These are phyloP conservation scores for Teleogryllus occipitalis DNA, from an alignment of 1,140 invertebrate genomes.

Conservation along the genomic window DNA sequence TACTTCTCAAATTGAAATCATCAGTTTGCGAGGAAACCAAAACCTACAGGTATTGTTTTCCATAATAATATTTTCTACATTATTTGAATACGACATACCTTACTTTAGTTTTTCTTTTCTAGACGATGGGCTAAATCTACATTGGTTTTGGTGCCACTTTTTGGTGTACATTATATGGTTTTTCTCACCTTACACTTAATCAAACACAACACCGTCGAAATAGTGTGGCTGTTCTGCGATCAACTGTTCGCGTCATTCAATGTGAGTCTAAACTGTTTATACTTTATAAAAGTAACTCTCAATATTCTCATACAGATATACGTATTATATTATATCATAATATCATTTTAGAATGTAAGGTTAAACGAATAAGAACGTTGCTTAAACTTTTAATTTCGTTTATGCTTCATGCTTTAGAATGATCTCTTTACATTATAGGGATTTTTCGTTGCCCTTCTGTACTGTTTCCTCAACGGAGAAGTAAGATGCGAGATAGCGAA, in stretches of 20 bases:
- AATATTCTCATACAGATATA: too few relatives aligned
- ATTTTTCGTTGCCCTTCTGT: constrained; percentile 49
- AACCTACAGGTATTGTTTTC: constrained; percentile 10
- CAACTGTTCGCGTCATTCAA: constrained; percentile 57
- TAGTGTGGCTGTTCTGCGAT: constrained; percentile 53
- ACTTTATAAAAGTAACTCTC: too few relatives aligned
- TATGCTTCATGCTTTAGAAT: too few relatives aligned
- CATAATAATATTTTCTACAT: too few relatives aligned
- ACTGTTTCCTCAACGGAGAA: constrained; percentile 52
- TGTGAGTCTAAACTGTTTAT: constrained; percentile 33
- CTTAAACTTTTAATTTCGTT: too few relatives aligned
- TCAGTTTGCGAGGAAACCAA: constrained; percentile 48
- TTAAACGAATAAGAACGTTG: too few relatives aligned
- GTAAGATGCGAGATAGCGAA: constrained; percentile 41
- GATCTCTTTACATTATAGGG: constrained; percentile 37
- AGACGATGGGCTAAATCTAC: constrained; percentile 57
- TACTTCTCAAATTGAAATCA: constrained; percentile 62
- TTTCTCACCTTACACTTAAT: constrained; percentile 45
- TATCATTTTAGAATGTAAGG: too few relatives aligned
- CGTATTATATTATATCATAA: too few relatives aligned
- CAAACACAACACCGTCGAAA: constrained; percentile 39
- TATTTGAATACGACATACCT: too few relatives aligned
- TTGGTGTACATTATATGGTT: constrained; percentile 55
- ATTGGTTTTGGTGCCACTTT: constrained; percentile 54
- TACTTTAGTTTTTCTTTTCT: constrained; percentile 20